Percentiles rank a stretch among this genome's conserved stretches.
Conservation (phyloP, 2,113 vertebrate species). For the Heterochromis multidens region DNA sequence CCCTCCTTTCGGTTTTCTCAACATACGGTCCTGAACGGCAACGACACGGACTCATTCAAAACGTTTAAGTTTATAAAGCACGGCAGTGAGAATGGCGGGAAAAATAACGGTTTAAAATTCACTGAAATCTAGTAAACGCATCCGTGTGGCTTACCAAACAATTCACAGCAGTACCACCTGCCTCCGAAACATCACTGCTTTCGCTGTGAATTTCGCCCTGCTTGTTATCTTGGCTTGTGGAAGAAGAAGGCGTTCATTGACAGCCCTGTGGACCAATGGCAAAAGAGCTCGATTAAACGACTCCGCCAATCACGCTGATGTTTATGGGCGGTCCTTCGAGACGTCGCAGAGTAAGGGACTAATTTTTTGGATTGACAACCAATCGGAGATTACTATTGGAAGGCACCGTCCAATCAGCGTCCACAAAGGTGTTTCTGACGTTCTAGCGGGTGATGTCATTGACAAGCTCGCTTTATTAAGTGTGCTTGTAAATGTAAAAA, state of each 20-base stretch:
- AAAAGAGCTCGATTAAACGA: not conserved
- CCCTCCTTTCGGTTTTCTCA: slow-evolving; percentile 25
- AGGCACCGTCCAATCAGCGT: not conserved
- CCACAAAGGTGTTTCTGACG: not conserved
- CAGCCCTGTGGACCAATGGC: not conserved
- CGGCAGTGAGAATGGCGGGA: not conserved
- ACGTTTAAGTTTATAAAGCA: not conserved
- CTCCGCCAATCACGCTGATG: slow-evolving; percentile 4
- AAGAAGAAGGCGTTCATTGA: slow-evolving; percentile 10
- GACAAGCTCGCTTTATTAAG: not conserved
- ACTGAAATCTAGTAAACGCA: not conserved
- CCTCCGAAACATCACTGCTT: slow-evolving; percentile 29
- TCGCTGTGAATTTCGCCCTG: not conserved
- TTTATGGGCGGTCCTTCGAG: not conserved
- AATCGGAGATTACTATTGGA: slow-evolving; percentile 32
- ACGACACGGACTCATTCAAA: slow-evolving; percentile 4
- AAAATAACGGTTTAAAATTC: not conserved
- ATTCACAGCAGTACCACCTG: not conserved
- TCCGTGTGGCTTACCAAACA: not conserved
- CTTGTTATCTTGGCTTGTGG: not conserved
- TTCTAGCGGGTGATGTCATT: slow-evolving; percentile 1
- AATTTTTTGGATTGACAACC: not conserved
- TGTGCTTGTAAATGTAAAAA: not conserved
- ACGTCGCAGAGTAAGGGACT: not conserved
- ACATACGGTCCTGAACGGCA: slow-evolving; percentile 48